Evolutionary conservation across 1,140 invertebrate species (phyloP), one percentile per base, ranked within the genome.

Genomic region (Aphis craccivora): DNA sequence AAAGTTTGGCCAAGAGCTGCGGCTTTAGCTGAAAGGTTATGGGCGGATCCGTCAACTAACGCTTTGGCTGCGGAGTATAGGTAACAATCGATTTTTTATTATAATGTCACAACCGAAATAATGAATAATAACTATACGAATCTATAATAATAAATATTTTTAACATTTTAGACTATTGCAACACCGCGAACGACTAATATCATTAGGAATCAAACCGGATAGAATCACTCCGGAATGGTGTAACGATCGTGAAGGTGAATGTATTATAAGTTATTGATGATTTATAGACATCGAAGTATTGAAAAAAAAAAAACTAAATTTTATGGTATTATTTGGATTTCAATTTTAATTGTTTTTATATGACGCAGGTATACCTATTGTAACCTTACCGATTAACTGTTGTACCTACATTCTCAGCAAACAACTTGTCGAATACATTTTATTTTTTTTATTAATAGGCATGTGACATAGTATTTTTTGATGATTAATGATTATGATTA

Each of bases 191-290:
- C 95, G 97, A 55, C 95, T 98, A 8, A 95, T 97, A 9, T 94
- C 95, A 0, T 95, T 96, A 40, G 97, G 97, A n/a, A 96, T 98
- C 53, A 95, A 95, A 48, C 95, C 97, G 0, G 97, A 97, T 94
- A 97, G 96, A 37, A 95, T 98, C 4, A 95, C 96, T 18, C 97
- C 97, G 0, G 96, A 96, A 94, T 98, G 97, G 97, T 98, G 97
- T 95, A 96, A 96, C 51, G 96, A 97, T 89, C 97, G 97, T 94
- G 97, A 97, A 94, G 95, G 95, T 3, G 95, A 96, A 93, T 98
- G 97, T 25, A 86, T 93, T 6, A 84, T 93, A 40, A 53, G 48
- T 93, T 93, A 93, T 84, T 89, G 22, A 89, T 37, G 37, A 23
- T 25, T 18, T 51, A 76, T 6, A 89, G 51, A 90, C 76, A 23